Conservation (phyloP, 2,888 invertebrate genomes). For the Cheilosia vulpina region DNA sequence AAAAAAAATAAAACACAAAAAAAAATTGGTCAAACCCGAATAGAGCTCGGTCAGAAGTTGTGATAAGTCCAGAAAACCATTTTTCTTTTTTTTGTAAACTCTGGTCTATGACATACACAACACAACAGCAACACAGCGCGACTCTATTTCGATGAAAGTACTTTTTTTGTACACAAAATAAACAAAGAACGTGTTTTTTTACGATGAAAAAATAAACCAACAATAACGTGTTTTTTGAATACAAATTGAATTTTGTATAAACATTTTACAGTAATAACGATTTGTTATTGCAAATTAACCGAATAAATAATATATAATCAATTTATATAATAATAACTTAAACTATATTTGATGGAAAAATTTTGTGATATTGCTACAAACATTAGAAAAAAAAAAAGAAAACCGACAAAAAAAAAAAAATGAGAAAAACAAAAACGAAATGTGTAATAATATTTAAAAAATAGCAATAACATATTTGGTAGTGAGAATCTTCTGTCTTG, state of each 20-base stretch:
- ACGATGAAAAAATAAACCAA: constrained; percentile 37
- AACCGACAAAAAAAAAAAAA: constrained; percentile 27
- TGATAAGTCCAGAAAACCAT: constrained; percentile 17
- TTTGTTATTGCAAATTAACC: constrained; percentile 71
- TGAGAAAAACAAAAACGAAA: constrained; percentile 30
- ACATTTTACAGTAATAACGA: constrained; percentile 57
- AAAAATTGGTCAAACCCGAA: constrained; percentile 59
- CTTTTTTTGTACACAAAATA: constrained; percentile 51
- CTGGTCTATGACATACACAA: constrained; percentile 27
- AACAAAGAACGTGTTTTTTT: constrained; percentile 54
- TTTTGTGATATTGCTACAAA: constrained; percentile 77
- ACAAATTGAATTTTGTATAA: constrained; percentile 65
- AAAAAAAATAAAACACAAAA: constrained; percentile 18
- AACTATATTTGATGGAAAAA: constrained; percentile 72
- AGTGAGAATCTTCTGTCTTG: constrained; percentile 68
- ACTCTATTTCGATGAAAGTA: constrained; percentile 53
- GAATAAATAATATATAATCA: constrained; percentile 64
- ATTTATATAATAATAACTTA: constrained; percentile 51
- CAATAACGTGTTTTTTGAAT: constrained; percentile 52
- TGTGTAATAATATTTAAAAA: constrained; percentile 65
- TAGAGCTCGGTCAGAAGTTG: constrained; percentile 46
- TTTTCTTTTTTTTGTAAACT: constrained; percentile 2
- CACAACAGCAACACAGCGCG: constrained; percentile 7
- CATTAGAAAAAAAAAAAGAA: constrained; percentile 55
- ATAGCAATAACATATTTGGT: constrained; percentile 75